phyloP scores from a whole-genome alignment of 2,797 vertebrate species.

The Acipenser oxyrinchus region DNA sequence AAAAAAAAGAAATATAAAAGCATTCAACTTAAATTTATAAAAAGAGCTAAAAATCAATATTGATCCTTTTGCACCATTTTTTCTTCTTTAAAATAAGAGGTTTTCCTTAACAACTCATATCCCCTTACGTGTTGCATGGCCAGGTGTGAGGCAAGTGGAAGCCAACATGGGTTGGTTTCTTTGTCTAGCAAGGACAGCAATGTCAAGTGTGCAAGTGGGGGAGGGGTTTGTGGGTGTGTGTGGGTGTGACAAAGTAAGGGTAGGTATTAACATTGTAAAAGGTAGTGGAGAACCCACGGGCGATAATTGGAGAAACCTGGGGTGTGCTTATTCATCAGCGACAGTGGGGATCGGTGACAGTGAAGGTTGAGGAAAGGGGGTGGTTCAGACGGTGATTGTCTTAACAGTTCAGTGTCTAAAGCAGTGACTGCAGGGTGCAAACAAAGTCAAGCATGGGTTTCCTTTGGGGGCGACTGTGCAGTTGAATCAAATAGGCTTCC shows the following conservation, averaged over 20 bases:
- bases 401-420: constrained; percentile 80
- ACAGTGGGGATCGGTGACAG: no score
- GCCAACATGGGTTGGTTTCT: constrained; percentile 34
- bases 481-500: constrained; percentile 92
- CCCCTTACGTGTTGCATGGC: constrained; percentile 50
- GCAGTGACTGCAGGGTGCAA: constrained; percentile 63
- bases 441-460: constrained; percentile 52
- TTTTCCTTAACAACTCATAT: constrained; percentile 52
- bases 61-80: constrained; percentile 75
- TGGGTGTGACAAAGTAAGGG: no score
- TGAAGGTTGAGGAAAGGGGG: constrained; percentile 18
- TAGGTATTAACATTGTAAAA: no score
- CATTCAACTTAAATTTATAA: constrained; percentile 76
- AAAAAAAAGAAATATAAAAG: constrained; percentile 68
- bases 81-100: constrained; percentile 62
- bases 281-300: no score
- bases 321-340: no score
- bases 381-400: constrained; percentile 80
- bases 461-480: constrained; percentile 63
- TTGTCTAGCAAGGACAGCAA: constrained; percentile 54
- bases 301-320: no score
- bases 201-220: constrained; percentile 43
- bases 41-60: constrained; percentile 58
- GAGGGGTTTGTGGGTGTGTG: constrained; percentile 13
- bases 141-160: constrained; percentile 16